Conservation (phyloP, 2,797 vertebrate species). For the Crax fasciolata region DNA sequence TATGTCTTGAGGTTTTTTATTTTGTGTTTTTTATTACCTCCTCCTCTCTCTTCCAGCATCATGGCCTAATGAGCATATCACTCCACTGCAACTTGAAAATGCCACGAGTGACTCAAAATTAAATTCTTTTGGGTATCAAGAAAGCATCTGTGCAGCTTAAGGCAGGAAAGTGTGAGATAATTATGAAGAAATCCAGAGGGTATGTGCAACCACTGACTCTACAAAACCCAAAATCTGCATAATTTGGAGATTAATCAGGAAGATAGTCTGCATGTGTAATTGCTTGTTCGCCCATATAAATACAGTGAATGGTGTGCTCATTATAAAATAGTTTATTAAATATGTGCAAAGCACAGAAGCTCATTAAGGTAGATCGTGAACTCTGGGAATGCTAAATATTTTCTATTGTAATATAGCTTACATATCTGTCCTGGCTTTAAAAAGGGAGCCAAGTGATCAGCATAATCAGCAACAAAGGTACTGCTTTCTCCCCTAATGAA, state of each 20-base stretch:
- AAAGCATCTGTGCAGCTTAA: conserved; percentile 44
- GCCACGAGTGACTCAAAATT: conserved; percentile 23
- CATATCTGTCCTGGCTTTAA: not conserved
- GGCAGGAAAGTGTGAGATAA: conserved; percentile 6
- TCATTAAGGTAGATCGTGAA: not conserved
- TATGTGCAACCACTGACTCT: conserved; percentile 13
- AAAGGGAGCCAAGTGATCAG: not conserved
- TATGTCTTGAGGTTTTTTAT: not conserved
- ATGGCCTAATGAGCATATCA: not conserved
- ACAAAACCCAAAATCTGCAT: not conserved
- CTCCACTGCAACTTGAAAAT: conserved; percentile 8
- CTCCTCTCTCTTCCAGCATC: conserved; percentile 9
- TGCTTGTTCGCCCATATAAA: conserved; percentile 14
- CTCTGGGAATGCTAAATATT: not conserved
- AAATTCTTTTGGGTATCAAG: conserved; percentile 28
- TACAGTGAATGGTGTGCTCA: not conserved
- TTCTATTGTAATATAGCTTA: not conserved
- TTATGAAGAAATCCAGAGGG: conserved; percentile 33
- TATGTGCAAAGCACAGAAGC: not conserved
- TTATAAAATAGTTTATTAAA: conserved; percentile 13
- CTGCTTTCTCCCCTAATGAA: conserved; percentile 17
- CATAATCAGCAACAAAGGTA: conserved; percentile 5
- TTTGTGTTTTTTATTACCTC: not conserved
- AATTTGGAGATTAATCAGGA: conserved; percentile 55
- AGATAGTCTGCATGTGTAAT: conserved; percentile 14